A percentile compares a stretch with the other conserved stretches of the same genome.
These are phyloP conservation scores for Busseola fusca DNA, from an alignment of 2,888 invertebrate species.

Conservation along the genomic window DNA sequence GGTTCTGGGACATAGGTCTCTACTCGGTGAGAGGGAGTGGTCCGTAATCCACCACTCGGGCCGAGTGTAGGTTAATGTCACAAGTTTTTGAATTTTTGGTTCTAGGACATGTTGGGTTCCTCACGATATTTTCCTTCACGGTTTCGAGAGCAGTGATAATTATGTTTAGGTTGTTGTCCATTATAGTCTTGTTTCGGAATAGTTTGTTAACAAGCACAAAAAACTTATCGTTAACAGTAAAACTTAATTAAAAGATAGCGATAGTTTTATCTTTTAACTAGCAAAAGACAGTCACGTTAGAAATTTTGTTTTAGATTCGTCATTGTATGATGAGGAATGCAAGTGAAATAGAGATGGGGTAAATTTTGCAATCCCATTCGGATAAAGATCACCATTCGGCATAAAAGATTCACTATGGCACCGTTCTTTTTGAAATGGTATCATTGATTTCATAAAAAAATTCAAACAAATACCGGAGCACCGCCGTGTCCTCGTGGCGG, in stretches of 20 bases:
- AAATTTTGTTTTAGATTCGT: conserved; percentile 58
- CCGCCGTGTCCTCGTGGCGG: no score
- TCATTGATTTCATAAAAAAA: not conserved
- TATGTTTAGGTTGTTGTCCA: not conserved
- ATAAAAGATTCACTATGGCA: not conserved
- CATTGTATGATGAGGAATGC: conserved; percentile 50
- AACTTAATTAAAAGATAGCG: conserved; percentile 40
- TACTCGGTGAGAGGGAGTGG: no score
- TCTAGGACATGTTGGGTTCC: not conserved
- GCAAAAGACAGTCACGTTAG: conserved; percentile 29
- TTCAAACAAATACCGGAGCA: not conserved
- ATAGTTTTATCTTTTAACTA: conserved; percentile 15
- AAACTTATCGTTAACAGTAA: not conserved
- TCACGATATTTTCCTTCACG: not conserved
- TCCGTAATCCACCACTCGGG: not conserved
- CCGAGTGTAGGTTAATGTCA: not conserved
- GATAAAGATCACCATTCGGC: not conserved
- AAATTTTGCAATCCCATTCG: not conserved
- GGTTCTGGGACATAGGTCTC: not conserved
- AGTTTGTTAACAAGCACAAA: not conserved
- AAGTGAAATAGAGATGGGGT: not conserved
- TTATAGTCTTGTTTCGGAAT: not conserved
- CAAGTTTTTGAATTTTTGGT: not conserved
- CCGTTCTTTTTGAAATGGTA: no score
- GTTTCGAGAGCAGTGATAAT: not conserved